phyloP scores from a whole-genome alignment of 2,797 vertebrate species.

The Varecia variegata region DNA sequence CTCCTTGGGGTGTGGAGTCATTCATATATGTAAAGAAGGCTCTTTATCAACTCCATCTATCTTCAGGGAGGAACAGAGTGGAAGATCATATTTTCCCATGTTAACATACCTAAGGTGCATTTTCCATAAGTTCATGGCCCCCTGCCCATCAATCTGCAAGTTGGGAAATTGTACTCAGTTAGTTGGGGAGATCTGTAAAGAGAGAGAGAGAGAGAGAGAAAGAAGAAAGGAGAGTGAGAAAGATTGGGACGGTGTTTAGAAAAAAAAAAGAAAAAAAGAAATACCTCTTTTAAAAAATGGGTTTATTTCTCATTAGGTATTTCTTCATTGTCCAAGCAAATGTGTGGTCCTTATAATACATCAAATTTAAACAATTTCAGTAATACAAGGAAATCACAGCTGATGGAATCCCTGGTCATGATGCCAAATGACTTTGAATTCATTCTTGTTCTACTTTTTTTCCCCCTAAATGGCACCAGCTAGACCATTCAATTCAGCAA shows the following conservation, averaged over 20 bases:
- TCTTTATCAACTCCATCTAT: background rate
- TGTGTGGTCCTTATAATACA: background rate
- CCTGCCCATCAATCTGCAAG: background rate
- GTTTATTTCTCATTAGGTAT: background rate
- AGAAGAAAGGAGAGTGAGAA: background rate
- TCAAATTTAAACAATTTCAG: background rate
- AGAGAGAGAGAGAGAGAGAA: background rate
- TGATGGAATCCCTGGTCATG: background rate
- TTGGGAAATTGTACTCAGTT: background rate
- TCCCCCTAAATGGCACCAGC: constrained; percentile 23
- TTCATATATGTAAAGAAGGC: background rate
- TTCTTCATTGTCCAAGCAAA: background rate
- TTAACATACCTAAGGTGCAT: background rate
- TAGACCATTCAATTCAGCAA: constrained; percentile 51
- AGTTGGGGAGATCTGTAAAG: background rate
- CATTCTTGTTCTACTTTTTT: background rate
- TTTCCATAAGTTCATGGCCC: background rate
- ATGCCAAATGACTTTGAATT: constrained; percentile 27
- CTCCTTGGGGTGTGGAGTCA: background rate
- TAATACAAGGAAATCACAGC: background rate
- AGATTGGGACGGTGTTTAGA: background rate
- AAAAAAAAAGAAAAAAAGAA: background rate
- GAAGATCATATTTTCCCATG: background rate
- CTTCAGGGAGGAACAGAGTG: background rate
- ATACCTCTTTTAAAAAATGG: background rate